phyloP scores from a whole-genome alignment of 2,113 vertebrate species.

The Hyla sarda region DNA sequence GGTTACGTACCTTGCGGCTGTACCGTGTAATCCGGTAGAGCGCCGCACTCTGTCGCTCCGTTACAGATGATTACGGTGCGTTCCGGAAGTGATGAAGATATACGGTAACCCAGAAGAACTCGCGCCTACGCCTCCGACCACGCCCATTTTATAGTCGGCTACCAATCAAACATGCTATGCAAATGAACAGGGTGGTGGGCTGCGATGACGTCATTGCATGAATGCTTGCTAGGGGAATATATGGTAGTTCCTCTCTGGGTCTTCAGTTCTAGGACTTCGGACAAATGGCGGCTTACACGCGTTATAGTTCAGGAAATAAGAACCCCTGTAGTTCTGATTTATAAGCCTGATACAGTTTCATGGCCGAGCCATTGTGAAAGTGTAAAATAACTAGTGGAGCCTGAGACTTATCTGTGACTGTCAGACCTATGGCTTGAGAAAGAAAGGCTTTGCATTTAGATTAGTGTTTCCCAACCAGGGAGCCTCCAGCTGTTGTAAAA shows the following conservation, averaged over 20 bases:
- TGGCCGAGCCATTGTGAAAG: too few relatives aligned
- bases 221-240: too few relatives aligned
- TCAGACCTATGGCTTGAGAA: too few relatives aligned
- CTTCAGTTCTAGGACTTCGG: not conserved
- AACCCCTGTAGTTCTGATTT: too few relatives aligned
- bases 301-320: not conserved
- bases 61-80: conserved; percentile 35
- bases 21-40: conserved; percentile 7
- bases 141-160: not conserved
- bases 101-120: conserved; percentile 34
- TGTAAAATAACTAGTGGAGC: too few relatives aligned
- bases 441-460: too few relatives aligned
- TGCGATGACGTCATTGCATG: not conserved
- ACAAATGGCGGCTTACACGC: not conserved
- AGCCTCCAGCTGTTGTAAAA: too few relatives aligned
- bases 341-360: too few relatives aligned
- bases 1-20: not conserved
- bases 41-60: conserved; percentile 29
- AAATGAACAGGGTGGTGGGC: not conserved
- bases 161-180: not conserved
- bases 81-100: conserved; percentile 36
- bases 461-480: too few relatives aligned
- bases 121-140: too few relatives aligned
- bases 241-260: too few relatives aligned
- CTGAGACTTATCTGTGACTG: too few relatives aligned